Evolutionary conservation across 2,888 invertebrate species (phyloP).

Genomic region (Drosophila setosimentum): DNA sequence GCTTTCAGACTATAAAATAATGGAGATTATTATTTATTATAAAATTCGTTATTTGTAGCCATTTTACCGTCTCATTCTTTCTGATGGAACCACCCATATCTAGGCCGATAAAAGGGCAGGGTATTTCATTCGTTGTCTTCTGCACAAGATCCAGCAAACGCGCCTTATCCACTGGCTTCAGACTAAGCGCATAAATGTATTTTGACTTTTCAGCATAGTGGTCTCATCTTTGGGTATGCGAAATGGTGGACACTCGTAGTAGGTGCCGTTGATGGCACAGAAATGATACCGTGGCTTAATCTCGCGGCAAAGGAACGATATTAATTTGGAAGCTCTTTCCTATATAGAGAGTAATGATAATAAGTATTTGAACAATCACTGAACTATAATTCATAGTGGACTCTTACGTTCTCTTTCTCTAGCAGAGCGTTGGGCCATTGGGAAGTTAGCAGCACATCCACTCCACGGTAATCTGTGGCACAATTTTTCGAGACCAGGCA

Average conservation of each 20-base stretch:
- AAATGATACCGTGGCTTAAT: slow-evolving; percentile 97
- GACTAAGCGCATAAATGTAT: slow-evolving; percentile 96
- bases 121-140: slow-evolving; percentile 94
- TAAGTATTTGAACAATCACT: background rate
- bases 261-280: slow-evolving; percentile 90
- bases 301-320: slow-evolving; percentile 93
- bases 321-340: slow-evolving; percentile 88
- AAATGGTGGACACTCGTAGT: slow-evolving; percentile 96
- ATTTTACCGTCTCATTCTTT: slow-evolving; percentile 71
- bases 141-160: slow-evolving; percentile 91
- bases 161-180: slow-evolving; percentile 93
- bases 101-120: slow-evolving; percentile 90
- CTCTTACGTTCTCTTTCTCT: slow-evolving; percentile 84
- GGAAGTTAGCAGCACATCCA: slow-evolving; percentile 95
- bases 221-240: slow-evolving; percentile 92
- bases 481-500: slow-evolving; percentile 89
- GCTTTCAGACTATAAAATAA: slow-evolving; percentile 61
- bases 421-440: slow-evolving; percentile 94
- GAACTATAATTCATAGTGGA: background rate
- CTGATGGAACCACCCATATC: slow-evolving; percentile 77
- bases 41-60: background rate
- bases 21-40: background rate
- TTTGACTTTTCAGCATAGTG: slow-evolving; percentile 91
- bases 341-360: slow-evolving; percentile 26
- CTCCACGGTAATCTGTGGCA: slow-evolving; percentile 90